Conservation (phyloP, 1,140 invertebrate genomes). For the Caenorhabditis brenneri region DNA sequence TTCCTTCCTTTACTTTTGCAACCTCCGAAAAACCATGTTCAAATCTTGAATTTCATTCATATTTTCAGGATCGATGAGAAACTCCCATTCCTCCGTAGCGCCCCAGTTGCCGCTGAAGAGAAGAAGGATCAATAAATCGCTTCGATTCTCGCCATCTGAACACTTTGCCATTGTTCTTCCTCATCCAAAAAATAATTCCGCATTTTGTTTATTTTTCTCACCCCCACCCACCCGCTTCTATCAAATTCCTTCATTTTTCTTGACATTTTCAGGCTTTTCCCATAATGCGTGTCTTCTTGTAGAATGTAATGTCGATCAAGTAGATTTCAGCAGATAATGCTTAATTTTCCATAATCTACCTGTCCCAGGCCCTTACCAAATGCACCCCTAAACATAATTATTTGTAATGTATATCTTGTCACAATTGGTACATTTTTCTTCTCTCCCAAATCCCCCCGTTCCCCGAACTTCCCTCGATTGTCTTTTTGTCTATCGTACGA, state of each 20-base stretch:
- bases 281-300: constrained; percentile 43
- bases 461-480: not conserved
- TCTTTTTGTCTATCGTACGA: not conserved
- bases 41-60: no score
- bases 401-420: constrained; percentile 42
- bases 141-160: constrained; percentile 5
- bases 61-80: constrained; percentile 52
- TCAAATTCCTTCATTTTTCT: not conserved
- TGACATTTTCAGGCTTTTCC: constrained; percentile 40
- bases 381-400: not conserved
- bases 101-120: constrained; percentile 45
- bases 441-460: not conserved
- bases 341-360: not conserved
- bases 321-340: constrained; percentile 24
- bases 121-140: constrained; percentile 55
- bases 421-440: constrained; percentile 23
- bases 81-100: constrained; percentile 50
- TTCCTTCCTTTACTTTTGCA: not conserved
- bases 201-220: not conserved
- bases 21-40: no score
- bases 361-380: not conserved
- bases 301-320: constrained; percentile 37
- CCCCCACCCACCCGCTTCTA: not conserved
- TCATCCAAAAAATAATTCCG: constrained; percentile 21
- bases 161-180: constrained; percentile 22